Evolutionary conservation across 2,113 vertebrate species (phyloP).

Genomic region (Drymodes brunneopygia): DNA sequence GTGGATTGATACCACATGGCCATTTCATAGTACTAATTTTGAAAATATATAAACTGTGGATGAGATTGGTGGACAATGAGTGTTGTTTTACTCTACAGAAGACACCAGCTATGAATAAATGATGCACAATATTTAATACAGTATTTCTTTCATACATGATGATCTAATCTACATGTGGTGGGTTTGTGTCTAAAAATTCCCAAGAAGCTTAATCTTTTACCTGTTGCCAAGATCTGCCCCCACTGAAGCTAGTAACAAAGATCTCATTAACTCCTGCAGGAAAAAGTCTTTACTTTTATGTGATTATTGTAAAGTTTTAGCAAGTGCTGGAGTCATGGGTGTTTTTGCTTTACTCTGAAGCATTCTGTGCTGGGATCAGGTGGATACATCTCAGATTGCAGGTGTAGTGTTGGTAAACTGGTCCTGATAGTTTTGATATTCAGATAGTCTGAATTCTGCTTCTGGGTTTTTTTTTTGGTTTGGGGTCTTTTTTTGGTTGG

Average conservation of each 20-base stretch:
- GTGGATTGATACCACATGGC: background rate
- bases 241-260: slow-evolving; percentile 5
- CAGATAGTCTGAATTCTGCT: background rate
- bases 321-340: background rate
- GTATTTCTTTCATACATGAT: background rate
- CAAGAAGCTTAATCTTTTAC: background rate
- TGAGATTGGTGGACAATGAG: background rate
- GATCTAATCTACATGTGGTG: background rate
- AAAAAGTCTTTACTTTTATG: background rate
- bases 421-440: background rate
- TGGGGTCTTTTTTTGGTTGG: too few species aligned
- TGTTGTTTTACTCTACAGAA: background rate
- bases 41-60: background rate
- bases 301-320: background rate
- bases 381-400: background rate
- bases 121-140: background rate
- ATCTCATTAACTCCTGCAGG: background rate
- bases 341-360: background rate
- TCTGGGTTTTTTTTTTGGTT: too few species aligned
- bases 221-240: background rate
- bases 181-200: background rate
- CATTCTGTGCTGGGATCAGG: background rate
- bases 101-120: background rate
- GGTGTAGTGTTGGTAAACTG: background rate
- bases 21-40: background rate